Base-by-base conservation (phyloP, 1,140 invertebrate genomes). In the Hylaeus volcanicus region DNA sequence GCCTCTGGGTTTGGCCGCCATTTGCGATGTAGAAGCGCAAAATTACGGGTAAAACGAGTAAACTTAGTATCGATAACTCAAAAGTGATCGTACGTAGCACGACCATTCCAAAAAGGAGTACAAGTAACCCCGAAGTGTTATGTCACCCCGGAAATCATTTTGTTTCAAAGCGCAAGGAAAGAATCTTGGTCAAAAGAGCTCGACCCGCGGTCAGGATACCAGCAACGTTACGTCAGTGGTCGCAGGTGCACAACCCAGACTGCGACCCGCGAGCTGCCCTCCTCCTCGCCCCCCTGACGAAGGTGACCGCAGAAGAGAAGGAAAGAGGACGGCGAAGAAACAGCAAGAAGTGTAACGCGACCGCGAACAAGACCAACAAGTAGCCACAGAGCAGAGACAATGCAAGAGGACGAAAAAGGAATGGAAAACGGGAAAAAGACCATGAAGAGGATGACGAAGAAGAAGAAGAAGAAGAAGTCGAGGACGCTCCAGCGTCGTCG, bases 201-300 rank as follows among this genome's bases (percentile, higher is more conserved):
- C 58, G 51, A 51, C 55, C 3, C 48, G 65, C 81, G 56, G 79
- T 69, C 73, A 11, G 53, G 80, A 73, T 85, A 79, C 60, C 70
- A 73, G 37, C 70, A 61, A 71, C n/a, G 71, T 90, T 89, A 88
- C 86, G 74, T 89, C 88, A 90, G 55, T 82, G 87, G 79, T 86
- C 83, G 79, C 89, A 90, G 89, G 87, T 90, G 89, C 87, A 83
- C 66, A 68, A 70, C 71, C 26, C 26, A 26, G 74, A 75, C 79
- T 80, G 84, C 83, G 87, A 89, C 88, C 84, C 86, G 84, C 80
- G 79, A 0, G 85, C 83, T 74, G 83, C 61, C 68, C 53, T 55
- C 53, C 61, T 26, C 26, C 26, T 26, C 26, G 26, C 0, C 26
- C 0, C 72, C 56, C 64, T 51, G 71, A 60, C 60, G 60, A 65